These are phyloP conservation scores for Merops nubicus DNA, from an alignment of 2,113 vertebrate genomes.

Conservation along the genomic window DNA sequence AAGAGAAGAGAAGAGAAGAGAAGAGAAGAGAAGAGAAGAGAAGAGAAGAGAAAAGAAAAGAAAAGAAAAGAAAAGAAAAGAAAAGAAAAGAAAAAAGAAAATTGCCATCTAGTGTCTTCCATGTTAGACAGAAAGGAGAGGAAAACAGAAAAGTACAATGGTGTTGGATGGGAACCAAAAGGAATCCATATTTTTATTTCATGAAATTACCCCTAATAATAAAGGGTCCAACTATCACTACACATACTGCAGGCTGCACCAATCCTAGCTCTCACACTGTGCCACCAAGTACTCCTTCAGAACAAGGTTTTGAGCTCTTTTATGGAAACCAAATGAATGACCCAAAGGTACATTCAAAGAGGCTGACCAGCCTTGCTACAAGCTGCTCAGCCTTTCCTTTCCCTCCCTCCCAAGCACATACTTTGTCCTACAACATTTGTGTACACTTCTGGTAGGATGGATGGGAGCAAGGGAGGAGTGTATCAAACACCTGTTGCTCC, in stretches of 20 bases:
- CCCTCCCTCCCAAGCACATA: not conserved
- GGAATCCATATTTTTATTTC: not conserved
- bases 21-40: not conserved
- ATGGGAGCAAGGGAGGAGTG: not conserved
- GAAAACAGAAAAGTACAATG: not conserved
- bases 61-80: not conserved
- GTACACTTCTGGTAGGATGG: not conserved
- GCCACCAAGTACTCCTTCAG: not conserved
- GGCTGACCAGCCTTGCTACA: not conserved
- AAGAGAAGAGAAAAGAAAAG: not conserved
- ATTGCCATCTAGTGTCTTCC: not conserved
- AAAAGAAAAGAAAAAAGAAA: not conserved
- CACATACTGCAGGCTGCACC: not conserved
- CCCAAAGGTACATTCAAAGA: not conserved
- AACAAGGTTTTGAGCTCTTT: not conserved
- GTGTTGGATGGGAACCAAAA: not conserved
- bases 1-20: not conserved
- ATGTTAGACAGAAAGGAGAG: not conserved
- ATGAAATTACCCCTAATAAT: not conserved
- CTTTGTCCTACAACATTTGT: not conserved
- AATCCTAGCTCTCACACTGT: rapidly evolving
- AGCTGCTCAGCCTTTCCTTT: not conserved
- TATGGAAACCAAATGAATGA: not conserved
- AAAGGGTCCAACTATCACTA: not conserved
- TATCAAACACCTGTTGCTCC: not conserved